Conservation (phyloP, 2,113 vertebrate genomes). For the Australoheros scitulus region DNA sequence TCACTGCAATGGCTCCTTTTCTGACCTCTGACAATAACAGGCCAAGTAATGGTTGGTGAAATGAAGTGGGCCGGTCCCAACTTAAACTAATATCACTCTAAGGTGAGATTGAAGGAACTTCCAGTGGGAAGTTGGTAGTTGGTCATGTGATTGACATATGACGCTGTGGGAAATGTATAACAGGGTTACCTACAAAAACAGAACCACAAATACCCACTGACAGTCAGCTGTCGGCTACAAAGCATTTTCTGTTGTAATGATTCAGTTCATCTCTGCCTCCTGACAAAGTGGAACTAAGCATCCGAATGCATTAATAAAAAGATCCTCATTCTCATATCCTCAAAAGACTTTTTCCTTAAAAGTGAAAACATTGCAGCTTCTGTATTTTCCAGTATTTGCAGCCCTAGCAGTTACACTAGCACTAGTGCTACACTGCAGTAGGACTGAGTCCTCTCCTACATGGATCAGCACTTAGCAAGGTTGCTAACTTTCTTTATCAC, state of each 20-base stretch:
- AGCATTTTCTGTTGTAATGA: background rate
- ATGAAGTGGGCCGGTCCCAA: background rate
- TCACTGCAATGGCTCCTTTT: background rate
- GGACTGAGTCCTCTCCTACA: background rate
- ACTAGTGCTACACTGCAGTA: background rate
- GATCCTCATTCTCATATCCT: background rate
- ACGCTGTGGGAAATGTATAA: background rate
- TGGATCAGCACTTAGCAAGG: background rate
- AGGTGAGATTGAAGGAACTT: background rate
- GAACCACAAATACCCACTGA: background rate
- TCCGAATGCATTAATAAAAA: background rate
- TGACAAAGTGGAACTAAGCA: background rate
- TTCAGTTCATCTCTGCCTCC: background rate
- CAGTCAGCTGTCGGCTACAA: no score
- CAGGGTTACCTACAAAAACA: background rate
- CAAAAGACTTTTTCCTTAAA: background rate
- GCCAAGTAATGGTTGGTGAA: background rate
- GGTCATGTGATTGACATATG: background rate
- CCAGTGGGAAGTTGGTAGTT: background rate
- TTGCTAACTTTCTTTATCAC: background rate
- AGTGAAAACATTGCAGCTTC: background rate
- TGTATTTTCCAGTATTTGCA: background rate
- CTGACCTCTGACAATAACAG: background rate
- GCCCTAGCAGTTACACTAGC: background rate
- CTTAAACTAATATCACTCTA: background rate